A percentile compares a stretch with the other conserved stretches of the same genome.
Evolutionary conservation across 2,888 invertebrate species (phyloP).

Genomic region (Tetranychus truncatus): DNA sequence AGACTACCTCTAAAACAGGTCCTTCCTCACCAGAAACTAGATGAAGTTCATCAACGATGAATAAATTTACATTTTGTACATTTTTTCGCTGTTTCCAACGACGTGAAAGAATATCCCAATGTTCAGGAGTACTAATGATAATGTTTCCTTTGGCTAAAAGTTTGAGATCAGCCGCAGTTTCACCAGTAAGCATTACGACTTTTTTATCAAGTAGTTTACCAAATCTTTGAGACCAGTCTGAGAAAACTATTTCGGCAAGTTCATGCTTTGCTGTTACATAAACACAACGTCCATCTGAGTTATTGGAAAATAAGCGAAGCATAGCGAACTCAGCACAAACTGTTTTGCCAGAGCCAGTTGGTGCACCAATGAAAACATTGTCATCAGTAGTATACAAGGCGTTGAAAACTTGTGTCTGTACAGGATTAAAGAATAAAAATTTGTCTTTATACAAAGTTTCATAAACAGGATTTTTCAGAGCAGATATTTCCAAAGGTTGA

Average conservation of each 20-base stretch:
- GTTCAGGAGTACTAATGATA: slow-evolving; percentile 89
- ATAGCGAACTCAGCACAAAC: slow-evolving; percentile 91
- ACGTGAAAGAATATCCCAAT: slow-evolving; percentile 94
- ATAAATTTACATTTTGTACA: slow-evolving; percentile 85
- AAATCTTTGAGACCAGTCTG: slow-evolving; percentile 81
- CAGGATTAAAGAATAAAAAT: slow-evolving; percentile 89
- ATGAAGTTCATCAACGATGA: slow-evolving; percentile 91
- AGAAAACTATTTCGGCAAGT: slow-evolving; percentile 65
- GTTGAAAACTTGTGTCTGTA: slow-evolving; percentile 97
- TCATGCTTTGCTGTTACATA: slow-evolving; percentile 80
- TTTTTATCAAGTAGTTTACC: slow-evolving; percentile 49
- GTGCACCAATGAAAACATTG: slow-evolving; percentile 86
- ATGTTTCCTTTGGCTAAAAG: slow-evolving; percentile 61
- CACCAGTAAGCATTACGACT: slow-evolving; percentile 74
- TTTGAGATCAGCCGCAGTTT: slow-evolving; percentile 91
- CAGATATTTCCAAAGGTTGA: slow-evolving; percentile 69
- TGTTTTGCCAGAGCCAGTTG: slow-evolving; percentile 70
- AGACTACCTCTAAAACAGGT: slow-evolving; percentile 77
- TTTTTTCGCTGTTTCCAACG: slow-evolving; percentile 98
- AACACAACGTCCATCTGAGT: slow-evolving; percentile 53
- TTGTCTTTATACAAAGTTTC: slow-evolving; percentile 66
- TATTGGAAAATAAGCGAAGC: slow-evolving; percentile 57
- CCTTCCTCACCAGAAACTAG: slow-evolving; percentile 40
- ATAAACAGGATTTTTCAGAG: slow-evolving; percentile 55
- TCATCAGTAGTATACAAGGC: slow-evolving; percentile 95